Base-by-base conservation (phyloP, 2,113 vertebrate species). In the Labeo catla region DNA sequence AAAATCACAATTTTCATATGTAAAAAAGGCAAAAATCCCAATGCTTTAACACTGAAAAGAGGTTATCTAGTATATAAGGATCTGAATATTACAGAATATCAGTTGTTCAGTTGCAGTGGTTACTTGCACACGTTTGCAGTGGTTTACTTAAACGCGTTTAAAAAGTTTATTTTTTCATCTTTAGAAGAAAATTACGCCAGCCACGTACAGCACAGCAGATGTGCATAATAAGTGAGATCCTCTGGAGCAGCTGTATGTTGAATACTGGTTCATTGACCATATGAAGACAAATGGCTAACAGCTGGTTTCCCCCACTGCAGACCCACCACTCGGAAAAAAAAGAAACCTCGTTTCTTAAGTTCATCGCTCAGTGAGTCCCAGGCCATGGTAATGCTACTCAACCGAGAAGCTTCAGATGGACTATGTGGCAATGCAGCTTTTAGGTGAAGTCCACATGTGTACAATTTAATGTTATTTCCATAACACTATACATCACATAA, bases 281-380 rank as follows among this genome's bases (percentile, higher is more conserved):
- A 94, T 47, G 84, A 95, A 96, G 96, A 97, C 92, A 95, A 96
- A 97, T 96, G 92, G 92, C 90, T 87, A 95, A 92, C 96, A 97
- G 94, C 95, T 97, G 96, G 90, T 92, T 96, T 87, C 34, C 94
- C 91, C 90, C 90, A 93, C 91, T 93, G 95, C 91, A 88, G 87
- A 91, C 89, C 82, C 89, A 89, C 93, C 91, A 92, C 89, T 73
- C 5, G 39, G 5, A 39, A 16, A 39, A 70, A 73, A 87, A 90
- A 93, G 92, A 88, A 89, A 84, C 91, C 89, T 86, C 43, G 88
- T 80, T 91, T 92, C 86, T 94, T 73, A 73, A 86, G 50, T 84
- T 68, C 80, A 86, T 87, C 83, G 45, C 57, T 73, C 81, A 80
- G 36, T 73, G 50, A 86, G 85, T 86, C 76, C 84, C 57, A 81